phyloP scores from a whole-genome alignment of 2,888 invertebrate genomes.

The Boloria selene region DNA sequence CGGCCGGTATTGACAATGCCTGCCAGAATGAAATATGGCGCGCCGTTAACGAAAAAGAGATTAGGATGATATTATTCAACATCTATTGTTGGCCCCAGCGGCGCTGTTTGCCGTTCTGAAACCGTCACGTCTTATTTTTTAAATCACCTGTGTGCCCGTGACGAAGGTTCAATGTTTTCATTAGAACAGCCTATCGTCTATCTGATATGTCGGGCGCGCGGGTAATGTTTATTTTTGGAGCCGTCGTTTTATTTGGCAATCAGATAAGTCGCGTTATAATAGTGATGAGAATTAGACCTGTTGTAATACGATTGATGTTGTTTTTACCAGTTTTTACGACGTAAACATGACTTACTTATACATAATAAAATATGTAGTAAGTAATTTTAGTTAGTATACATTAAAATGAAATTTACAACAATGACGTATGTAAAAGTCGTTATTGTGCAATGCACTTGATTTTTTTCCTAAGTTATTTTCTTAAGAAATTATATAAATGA shows the following conservation, averaged over 20 bases:
- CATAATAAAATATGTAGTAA: no score
- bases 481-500: no score
- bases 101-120: slow-evolving; percentile 64
- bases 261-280: slow-evolving; percentile 3
- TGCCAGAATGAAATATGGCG: slow-evolving; percentile 81
- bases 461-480: no score
- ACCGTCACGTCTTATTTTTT: slow-evolving; percentile 58
- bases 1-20: slow-evolving; percentile 79
- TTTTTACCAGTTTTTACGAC: no score
- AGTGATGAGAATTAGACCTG: background rate
- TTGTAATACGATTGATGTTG: no score
- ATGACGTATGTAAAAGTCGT: no score
- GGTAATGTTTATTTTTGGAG: slow-evolving; percentile 11
- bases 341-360: no score
- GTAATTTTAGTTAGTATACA: no score
- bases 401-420: no score
- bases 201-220: slow-evolving; percentile 13
- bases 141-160: slow-evolving; percentile 64
- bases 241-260: slow-evolving; percentile 15
- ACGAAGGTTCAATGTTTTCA: slow-evolving; percentile 67
- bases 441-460: no score
- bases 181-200: slow-evolving; percentile 42
- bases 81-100: slow-evolving; percentile 52
- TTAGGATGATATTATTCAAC: slow-evolving; percentile 71
- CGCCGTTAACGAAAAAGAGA: slow-evolving; percentile 77